Base-by-base conservation (phyloP, 92 coral and sea anemone species). In the Zoanthus solanderi region DNA sequence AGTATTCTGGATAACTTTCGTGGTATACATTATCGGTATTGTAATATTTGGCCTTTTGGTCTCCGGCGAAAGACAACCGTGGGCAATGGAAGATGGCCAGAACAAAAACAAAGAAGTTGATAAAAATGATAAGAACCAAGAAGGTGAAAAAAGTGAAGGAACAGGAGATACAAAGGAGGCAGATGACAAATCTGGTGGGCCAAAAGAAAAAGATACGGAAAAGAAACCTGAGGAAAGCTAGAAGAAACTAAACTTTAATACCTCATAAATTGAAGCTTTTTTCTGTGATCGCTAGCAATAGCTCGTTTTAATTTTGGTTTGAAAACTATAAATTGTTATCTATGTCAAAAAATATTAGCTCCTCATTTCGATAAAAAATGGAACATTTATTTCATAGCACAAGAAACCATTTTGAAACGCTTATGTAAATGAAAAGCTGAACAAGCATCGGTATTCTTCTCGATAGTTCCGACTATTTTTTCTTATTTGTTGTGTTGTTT, bases 1-100 rank as follows among this genome's bases (percentile, higher is more conserved):
- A 23, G 98, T 97, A 10, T 97, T 97, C 90, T 97, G 99, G 99
- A 97, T 97, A 71, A 95, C 99, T 34, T 96, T 96, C 44, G 37
- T 97, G 72, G 84, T 97, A 79, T 97, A 97, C 89, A 89, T 95
- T 71, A 67, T 91, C 34, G 99, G 99, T 68, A 96, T 97, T 13
- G 93, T 97, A 42, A 72, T 95, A 77, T 97, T 97, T 28, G 96
- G 97, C 8, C 88, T 95, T 76, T 84, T 95, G 72, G 99, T 95
- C 57, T 95, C 98, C 18, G 99, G 99, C 13, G 95, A 97, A 23
- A 89, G 93, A 74, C 96, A 97, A 30, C 92, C 95, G n/a, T 97
- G 99, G 99, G 99, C 99, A 9, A 87, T 87, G 93, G 87, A 89
- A 7, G 89, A 84, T 11, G 88, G 87, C 31, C 89, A 89, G 9